These are phyloP conservation scores for Brachyrhaphis roseni DNA, from an alignment of 2,797 vertebrate genomes.

Conservation along the genomic window DNA sequence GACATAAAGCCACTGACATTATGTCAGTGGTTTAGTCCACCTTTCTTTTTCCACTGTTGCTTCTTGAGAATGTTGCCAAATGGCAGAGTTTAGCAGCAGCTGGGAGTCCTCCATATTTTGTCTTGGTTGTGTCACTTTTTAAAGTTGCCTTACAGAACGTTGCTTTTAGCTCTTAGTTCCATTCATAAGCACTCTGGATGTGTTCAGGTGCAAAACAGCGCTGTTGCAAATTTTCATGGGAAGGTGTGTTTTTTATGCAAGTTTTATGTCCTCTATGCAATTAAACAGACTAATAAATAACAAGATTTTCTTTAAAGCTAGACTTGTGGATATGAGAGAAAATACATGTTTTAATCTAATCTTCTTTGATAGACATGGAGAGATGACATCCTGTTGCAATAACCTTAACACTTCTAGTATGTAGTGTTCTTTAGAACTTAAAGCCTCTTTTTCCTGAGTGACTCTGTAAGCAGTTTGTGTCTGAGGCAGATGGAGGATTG, in stretches of 20 bases:
- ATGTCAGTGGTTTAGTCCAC: neutral
- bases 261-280: neutral
- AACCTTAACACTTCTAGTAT: neutral
- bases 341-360: neutral
- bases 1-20: neutral
- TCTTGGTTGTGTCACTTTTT: neutral
- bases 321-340: neutral
- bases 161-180: neutral
- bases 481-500: constrained; percentile 8
- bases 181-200: neutral
- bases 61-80: neutral
- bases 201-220: neutral
- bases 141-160: neutral
- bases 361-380: neutral
- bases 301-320: neutral
- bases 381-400: neutral
- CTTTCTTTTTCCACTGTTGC: neutral
- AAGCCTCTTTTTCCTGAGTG: neutral
- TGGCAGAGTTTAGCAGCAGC: neutral
- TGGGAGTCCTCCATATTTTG: neutral
- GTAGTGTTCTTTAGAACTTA: neutral
- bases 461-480: constrained; percentile 37
- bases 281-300: neutral
- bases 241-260: neutral
- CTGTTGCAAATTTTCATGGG: neutral